Evolutionary conservation across 1,140 invertebrate species (phyloP).

Genomic region (Augochlora pura): DNA sequence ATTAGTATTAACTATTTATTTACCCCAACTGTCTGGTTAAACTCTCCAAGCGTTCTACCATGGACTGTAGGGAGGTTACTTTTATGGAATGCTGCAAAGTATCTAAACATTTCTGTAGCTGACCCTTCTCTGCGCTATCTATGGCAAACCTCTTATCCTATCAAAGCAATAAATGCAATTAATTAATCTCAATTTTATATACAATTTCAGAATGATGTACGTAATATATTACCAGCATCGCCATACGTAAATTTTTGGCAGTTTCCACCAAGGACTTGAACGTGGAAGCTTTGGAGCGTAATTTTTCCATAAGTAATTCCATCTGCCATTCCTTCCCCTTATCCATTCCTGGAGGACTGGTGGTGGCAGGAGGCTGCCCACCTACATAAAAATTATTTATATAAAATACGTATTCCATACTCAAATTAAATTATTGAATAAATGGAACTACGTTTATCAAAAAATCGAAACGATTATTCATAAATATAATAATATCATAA

Average conservation of each 20-base stretch:
- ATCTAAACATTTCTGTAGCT: constrained; percentile 94
- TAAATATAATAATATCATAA: neutral
- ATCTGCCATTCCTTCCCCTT: constrained; percentile 88
- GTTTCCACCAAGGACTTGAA: constrained; percentile 91
- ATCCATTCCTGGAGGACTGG: constrained; percentile 74
- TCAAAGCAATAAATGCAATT: constrained; percentile 54
- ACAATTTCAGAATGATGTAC: no score
- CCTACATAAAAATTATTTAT: constrained; percentile 53
- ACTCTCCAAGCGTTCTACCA: constrained; percentile 95
- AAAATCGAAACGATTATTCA: neutral
- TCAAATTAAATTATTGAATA: neutral
- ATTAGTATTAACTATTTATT: neutral
- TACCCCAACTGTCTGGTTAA: constrained; percentile 93
- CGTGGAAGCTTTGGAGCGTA: constrained; percentile 87
- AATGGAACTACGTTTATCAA: neutral
- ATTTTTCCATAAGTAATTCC: constrained; percentile 92
- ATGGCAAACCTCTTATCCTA: constrained; percentile 92
- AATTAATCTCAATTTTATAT: constrained; percentile 30
- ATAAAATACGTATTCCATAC: constrained; percentile 7
- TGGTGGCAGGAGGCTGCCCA: constrained; percentile 70
- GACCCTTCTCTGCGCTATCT: constrained; percentile 90
- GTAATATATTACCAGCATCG: constrained; percentile 86
- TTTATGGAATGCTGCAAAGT: constrained; percentile 96
- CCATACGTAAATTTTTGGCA: constrained; percentile 91
- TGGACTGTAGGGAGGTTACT: constrained; percentile 93